Conservation (phyloP, 2,888 invertebrate species). For the Cyrtodaria siliqua region DNA sequence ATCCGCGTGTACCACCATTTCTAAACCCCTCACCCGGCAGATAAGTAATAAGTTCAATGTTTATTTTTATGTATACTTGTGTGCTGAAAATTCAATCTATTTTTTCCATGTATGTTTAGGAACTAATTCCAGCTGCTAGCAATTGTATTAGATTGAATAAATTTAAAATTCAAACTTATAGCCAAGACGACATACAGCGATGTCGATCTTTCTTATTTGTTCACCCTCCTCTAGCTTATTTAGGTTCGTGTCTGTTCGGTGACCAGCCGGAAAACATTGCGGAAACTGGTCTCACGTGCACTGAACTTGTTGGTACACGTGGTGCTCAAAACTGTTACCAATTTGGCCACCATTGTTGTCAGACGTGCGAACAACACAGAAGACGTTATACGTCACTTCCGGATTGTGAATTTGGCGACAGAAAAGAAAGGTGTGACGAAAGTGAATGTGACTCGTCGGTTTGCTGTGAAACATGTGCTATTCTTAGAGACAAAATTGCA, state of each 20-base stretch:
- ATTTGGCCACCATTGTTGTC: constrained; percentile 26
- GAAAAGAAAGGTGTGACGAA: constrained; percentile 9
- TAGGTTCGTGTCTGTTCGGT: constrained; percentile 25
- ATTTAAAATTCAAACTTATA: too few relatives aligned
- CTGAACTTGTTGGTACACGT: background rate
- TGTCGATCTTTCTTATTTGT: too few relatives aligned
- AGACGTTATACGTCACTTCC: constrained; percentile 7
- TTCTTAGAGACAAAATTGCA: constrained; percentile 12
- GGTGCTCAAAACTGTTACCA: constrained; percentile 29
- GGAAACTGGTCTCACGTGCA: background rate
- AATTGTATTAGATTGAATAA: too few relatives aligned
- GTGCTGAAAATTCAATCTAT: too few relatives aligned
- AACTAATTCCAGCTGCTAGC: too few relatives aligned
- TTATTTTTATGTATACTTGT: too few relatives aligned
- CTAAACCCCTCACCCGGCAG: too few relatives aligned
- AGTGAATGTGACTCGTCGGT: constrained; percentile 11
- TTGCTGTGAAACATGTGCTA: constrained; percentile 42
- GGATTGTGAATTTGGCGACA: constrained; percentile 35
- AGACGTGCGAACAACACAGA: constrained; percentile 21
- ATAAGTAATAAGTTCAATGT: too few relatives aligned
- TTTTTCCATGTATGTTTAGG: too few relatives aligned
- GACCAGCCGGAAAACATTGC: constrained; percentile 38
- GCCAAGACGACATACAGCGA: too few relatives aligned
- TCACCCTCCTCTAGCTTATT: background rate
- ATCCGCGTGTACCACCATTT: too few relatives aligned